Percentiles rank a stretch among this genome's conserved stretches.
Conservation (phyloP, 2,888 invertebrate genomes). For the Polyommatus iphigenia region DNA sequence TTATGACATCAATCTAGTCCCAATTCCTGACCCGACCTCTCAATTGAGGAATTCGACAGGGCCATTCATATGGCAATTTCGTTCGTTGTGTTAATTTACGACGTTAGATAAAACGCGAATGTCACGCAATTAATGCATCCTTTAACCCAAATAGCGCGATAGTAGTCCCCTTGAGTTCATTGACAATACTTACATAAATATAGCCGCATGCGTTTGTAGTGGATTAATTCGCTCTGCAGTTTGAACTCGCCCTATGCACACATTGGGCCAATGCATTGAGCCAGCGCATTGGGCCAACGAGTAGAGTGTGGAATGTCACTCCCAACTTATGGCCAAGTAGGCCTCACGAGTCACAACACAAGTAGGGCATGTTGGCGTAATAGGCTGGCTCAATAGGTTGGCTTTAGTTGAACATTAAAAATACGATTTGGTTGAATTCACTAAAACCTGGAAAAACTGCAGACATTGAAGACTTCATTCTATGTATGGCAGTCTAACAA, state of each 20-base stretch:
- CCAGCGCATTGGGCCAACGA: too few species aligned
- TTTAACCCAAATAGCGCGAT: slow-evolving; percentile 47
- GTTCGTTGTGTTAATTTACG: slow-evolving; percentile 38
- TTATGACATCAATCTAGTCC: not conserved
- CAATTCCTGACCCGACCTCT: slow-evolving; percentile 1
- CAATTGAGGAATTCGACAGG: slow-evolving; percentile 19
- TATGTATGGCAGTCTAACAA: too few species aligned
- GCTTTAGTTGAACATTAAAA: too few species aligned
- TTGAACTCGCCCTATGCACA: not conserved
- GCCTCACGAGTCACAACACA: too few species aligned
- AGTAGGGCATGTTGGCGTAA: too few species aligned
- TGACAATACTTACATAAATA: not conserved
- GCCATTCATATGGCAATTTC: slow-evolving; percentile 1
- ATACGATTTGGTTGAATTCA: too few species aligned
- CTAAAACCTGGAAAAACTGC: too few species aligned
- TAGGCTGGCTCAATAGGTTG: too few species aligned
- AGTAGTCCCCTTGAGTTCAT: slow-evolving; percentile 41
- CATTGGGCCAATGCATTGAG: too few species aligned
- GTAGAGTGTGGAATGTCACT: too few species aligned
- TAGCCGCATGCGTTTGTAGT: not conserved
- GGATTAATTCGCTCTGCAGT: not conserved
- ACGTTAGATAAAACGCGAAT: slow-evolving; percentile 30
- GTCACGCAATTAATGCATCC: slow-evolving; percentile 45
- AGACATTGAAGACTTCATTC: too few species aligned
- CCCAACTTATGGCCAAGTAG: too few species aligned